These are phyloP conservation scores for Natrix natrix DNA, from an alignment of 2,797 vertebrate genomes.

Conservation along the genomic window DNA sequence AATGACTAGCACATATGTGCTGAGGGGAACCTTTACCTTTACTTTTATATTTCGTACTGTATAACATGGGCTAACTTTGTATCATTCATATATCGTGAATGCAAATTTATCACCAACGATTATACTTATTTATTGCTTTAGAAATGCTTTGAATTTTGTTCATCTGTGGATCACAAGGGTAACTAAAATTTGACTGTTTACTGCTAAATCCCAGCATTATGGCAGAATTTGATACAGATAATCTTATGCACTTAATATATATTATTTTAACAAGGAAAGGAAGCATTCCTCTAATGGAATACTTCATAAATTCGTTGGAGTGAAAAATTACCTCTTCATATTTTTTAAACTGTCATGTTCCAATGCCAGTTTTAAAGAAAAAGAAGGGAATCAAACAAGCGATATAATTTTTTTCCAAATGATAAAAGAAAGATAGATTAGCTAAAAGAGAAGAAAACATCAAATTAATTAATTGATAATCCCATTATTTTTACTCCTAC, in stretches of 20 bases:
- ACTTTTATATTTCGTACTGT: background rate
- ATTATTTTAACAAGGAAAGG: slow-evolving; percentile 3
- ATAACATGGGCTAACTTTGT: background rate
- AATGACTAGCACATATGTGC: too few relatives aligned
- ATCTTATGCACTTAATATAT: slow-evolving; percentile 20
- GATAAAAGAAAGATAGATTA: background rate
- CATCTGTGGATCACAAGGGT: background rate
- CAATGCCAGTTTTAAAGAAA: background rate
- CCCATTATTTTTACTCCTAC: background rate
- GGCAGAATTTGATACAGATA: background rate
- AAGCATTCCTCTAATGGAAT: background rate
- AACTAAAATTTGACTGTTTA: background rate
- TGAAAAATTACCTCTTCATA: background rate
- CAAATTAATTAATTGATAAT: background rate
- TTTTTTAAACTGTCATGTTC: background rate
- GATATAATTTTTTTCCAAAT: background rate
- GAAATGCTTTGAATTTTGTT: background rate
- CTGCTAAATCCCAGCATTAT: slow-evolving; percentile 1
- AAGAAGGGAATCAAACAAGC: background rate
- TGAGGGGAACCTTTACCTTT: too few relatives aligned
- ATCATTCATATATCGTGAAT: background rate
- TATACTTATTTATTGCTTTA: background rate
- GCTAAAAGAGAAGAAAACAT: background rate
- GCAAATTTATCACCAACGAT: background rate
- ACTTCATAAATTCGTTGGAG: slow-evolving; percentile 1